Conservation (phyloP, 1,140 invertebrate species). For the Belonocnema kinseyi region DNA sequence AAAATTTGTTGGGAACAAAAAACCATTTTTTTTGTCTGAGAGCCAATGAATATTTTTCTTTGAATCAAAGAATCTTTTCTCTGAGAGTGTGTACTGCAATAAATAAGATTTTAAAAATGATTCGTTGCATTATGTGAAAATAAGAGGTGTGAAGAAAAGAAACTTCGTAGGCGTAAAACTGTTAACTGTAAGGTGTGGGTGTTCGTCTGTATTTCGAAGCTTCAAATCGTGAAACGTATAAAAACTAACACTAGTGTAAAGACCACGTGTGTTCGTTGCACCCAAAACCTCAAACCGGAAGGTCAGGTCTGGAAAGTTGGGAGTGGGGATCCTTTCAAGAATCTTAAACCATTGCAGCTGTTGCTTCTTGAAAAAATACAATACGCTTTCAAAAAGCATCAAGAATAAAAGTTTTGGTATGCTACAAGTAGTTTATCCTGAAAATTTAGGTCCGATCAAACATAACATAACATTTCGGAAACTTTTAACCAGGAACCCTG, state of each 20-base stretch:
- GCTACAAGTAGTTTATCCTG: too few relatives aligned
- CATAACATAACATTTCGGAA: too few relatives aligned
- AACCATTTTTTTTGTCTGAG: too few relatives aligned
- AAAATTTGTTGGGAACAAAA: too few relatives aligned
- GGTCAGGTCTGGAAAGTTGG: neutral
- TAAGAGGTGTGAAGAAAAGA: neutral
- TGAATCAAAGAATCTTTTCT: too few relatives aligned
- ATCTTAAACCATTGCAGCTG: neutral
- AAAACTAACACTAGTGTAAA: neutral
- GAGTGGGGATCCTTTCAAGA: slow-evolving; percentile 21
- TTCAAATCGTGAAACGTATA: neutral
- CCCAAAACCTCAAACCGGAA: slow-evolving; percentile 27
- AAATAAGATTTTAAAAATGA: slow-evolving; percentile 14
- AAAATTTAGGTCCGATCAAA: too few relatives aligned
- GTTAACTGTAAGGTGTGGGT: neutral
- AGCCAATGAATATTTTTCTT: too few relatives aligned
- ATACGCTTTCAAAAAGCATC: neutral
- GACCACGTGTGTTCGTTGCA: slow-evolving; percentile 27
- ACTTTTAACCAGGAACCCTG: too few relatives aligned
- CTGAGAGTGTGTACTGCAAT: neutral
- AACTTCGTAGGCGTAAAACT: neutral
- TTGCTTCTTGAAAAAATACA: slow-evolving; percentile 5
- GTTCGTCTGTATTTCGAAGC: slow-evolving; percentile 19
- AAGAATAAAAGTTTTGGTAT: neutral
- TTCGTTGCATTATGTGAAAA: too few relatives aligned